Base-by-base conservation (phyloP, 2,113 vertebrate species). In the Ailuropoda melanoleuca region DNA sequence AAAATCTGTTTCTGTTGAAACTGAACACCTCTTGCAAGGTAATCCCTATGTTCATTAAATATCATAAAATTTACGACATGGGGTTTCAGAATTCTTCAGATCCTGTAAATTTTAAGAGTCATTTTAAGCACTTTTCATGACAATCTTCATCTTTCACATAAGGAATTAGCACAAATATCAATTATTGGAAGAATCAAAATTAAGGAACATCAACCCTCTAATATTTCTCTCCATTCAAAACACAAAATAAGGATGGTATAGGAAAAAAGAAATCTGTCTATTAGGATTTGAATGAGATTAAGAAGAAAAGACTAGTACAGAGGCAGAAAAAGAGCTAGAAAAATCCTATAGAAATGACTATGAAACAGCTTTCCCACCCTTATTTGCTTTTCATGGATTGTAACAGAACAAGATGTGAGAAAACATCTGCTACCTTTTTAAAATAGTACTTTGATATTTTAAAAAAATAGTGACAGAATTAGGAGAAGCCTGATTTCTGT, bases 401-500 rank as follows among this genome's bases (percentile, higher is more conserved):
- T 81, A 94, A 95, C 90, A 97, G 97, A 97, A 97, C 90, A 96
- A 96, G 95, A 97, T 90, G 94, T 95, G 94, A 94, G 46, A 24
- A 94, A 97, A 98, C 98, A 98, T 97, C 94, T 97, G 97, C 95
- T 98, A 72, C 81, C 43, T 88, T 93, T 97, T 95, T 14, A 84
- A 98, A 97, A 98, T 97, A 97, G 90, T 62, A 82, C 88, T 94
- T 96, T 97, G 95, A 94, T 97, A 97, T 98, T 77, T 77, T 10
- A 72, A 88, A 97, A 96, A 90, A 96, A 96, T 97, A 95, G 74
- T 95, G 93, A 97, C 56, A 95, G 56, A 93, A 95, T 97, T 97
- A 96, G 55, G n/a, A 90, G 53, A 86, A 93, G 75, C 90, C 81
- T 95, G 56, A 93, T 97, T 88, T 88, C 37, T 72, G 13, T 90